phyloP scores from a whole-genome alignment of 2,888 invertebrate species.

The Eupithecia tripunctaria region DNA sequence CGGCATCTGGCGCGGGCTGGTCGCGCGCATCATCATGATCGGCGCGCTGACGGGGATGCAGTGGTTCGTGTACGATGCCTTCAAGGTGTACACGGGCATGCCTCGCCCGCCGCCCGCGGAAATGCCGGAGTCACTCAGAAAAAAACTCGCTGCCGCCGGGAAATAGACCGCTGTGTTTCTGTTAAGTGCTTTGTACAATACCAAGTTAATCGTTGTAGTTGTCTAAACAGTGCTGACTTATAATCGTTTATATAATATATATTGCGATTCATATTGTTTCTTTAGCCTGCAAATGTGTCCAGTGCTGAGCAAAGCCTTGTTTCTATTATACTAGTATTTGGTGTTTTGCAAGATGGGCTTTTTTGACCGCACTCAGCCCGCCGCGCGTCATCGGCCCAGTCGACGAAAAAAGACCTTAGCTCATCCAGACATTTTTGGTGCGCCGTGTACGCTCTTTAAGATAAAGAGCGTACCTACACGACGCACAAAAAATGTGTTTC shows the following conservation, averaged over 20 bases:
- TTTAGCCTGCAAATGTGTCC: neutral
- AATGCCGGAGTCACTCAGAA: slow-evolving; percentile 86
- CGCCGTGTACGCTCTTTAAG: neutral
- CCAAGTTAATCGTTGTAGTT: neutral
- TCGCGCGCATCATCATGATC: slow-evolving; percentile 95
- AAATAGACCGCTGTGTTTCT: neutral
- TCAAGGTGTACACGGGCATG: slow-evolving; percentile 91
- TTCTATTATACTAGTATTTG: neutral
- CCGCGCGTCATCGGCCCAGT: neutral
- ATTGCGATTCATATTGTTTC: neutral
- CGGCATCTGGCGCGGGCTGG: slow-evolving; percentile 93
- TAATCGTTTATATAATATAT: neutral
- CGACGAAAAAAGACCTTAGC: neutral
- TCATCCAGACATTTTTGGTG: neutral
- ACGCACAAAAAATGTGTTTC: no score
- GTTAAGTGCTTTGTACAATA: neutral
- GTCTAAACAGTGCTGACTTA: neutral
- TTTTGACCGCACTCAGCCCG: neutral
- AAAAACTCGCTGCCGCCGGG: slow-evolving; percentile 53
- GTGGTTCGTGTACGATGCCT: slow-evolving; percentile 97
- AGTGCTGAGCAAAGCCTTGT: neutral
- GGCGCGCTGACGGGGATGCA: slow-evolving; percentile 96
- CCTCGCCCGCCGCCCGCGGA: slow-evolving; percentile 93
- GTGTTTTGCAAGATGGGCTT: neutral
- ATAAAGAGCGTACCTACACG: no score